Base-by-base conservation (phyloP, 2,888 invertebrate species). In the Beris morrisii region DNA sequence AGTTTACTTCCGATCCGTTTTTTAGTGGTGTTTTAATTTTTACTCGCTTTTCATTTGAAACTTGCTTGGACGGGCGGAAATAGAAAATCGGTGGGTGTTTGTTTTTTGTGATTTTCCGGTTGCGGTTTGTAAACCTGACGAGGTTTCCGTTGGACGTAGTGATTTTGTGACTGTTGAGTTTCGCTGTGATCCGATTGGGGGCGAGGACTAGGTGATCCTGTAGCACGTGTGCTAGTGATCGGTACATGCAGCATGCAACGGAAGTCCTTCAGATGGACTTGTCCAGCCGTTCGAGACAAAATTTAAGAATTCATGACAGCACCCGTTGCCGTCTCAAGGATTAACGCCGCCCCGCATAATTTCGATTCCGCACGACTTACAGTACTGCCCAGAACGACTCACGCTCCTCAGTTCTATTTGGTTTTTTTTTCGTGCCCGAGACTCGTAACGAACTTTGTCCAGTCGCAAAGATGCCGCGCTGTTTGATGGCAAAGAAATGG, bases 401-500 rank as follows among this genome's bases (percentile, higher is more conserved):
- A 61, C 61, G 61, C 50, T 50, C 32, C 11, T 38, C 13, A 30
- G 61, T 50, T 50, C 52, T 61, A 12, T 43, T 52, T 22, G 52
- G 52, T 43, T 61, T 50, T 61, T 22, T 61, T 22, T 38, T 15
- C 50, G 61, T 52, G 50, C 52, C 52, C 38, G 15, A 52, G 52
- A 61, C 61, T 61, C 22, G 48, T 61, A 15, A 50, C 61, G 43
- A 52, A 61, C 52, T 52, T 50, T 28, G 22, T 61, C 13, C 50
- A 50, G 50, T 3, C 43, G 15, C 43, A 45, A 86, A 84, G 82
- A 94, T 94, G 94, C 94, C 94, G 84, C 92, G 94, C 82, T 94
- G 93, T 86, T 88, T 94, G 83, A 94, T 94, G 93, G 93, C 94
- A 78, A 94, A 94, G 85, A 94, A 94, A 86, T 93, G 93, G 92